Evolutionary conservation across 2,888 invertebrate species (phyloP).

Genomic region (Myopa tessellatipennis): DNA sequence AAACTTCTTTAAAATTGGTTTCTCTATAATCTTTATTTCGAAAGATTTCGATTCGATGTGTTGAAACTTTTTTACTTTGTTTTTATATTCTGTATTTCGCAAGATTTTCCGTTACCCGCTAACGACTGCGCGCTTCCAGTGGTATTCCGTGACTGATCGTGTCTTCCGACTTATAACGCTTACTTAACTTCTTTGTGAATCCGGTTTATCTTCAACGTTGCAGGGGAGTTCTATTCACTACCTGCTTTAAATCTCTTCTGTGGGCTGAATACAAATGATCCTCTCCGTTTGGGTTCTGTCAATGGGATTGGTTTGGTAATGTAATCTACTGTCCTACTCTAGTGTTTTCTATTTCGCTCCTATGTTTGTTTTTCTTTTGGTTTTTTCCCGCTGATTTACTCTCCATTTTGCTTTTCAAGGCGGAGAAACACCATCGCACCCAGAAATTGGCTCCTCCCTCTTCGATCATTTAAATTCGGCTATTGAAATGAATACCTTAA

Average conservation of each 20-base stretch:
- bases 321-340: neutral
- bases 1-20: slow-evolving; percentile 10
- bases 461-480: neutral
- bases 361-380: neutral
- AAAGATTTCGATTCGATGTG: neutral
- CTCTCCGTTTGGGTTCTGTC: neutral
- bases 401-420: slow-evolving; percentile 25
- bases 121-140: slow-evolving; percentile 1
- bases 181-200: slow-evolving; percentile 6
- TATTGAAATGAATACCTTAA: no score
- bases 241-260: neutral
- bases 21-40: neutral
- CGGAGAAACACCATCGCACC: neutral
- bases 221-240: neutral
- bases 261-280: neutral
- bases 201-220: neutral
- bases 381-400: neutral
- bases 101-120: neutral
- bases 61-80: neutral
- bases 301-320: neutral
- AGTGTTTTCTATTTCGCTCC: neutral
- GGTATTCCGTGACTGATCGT: slow-evolving; percentile 16
- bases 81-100: neutral
- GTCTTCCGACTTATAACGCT: slow-evolving; percentile 5
- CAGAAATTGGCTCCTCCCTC: slow-evolving; percentile 16